A percentile compares a stretch with the other conserved stretches of the same genome.
These are phyloP conservation scores for Crax fasciolata DNA, from an alignment of 2,797 vertebrate genomes.

Conservation along the genomic window DNA sequence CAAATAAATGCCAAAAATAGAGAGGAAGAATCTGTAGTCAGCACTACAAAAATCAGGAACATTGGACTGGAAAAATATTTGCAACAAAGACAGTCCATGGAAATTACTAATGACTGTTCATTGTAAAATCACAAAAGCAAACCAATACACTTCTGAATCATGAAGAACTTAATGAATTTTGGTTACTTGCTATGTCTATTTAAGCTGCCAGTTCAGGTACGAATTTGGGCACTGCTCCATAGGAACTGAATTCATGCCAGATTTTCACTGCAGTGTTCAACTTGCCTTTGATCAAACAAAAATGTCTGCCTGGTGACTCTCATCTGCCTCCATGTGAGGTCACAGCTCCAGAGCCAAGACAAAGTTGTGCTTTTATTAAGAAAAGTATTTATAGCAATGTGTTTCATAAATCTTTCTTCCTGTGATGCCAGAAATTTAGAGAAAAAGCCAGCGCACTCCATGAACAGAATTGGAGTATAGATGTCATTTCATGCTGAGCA, in stretches of 20 bases:
- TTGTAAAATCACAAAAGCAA: not conserved
- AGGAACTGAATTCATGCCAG: conserved; percentile 6
- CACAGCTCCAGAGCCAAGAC: not conserved
- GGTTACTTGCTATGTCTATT: not conserved
- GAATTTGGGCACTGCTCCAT: not conserved
- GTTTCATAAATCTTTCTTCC: not conserved
- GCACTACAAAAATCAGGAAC: not conserved
- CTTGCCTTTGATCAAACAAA: conserved; percentile 12
- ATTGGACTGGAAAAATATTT: not conserved
- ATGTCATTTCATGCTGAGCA: not conserved
- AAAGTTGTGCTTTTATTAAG: not conserved
- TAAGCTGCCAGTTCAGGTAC: conserved; percentile 37
- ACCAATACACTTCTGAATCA: not conserved
- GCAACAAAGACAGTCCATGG: conserved; percentile 1
- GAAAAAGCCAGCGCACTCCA: not conserved
- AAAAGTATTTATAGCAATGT: not conserved
- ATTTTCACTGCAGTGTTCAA: not conserved
- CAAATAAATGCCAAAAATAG: conserved; percentile 34
- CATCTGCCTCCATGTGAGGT: not conserved
- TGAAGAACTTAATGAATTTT: not conserved
- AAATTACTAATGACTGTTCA: conserved; percentile 30
- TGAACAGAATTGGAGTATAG: not conserved
- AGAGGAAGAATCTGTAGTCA: conserved; percentile 42
- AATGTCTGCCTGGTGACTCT: not conserved
- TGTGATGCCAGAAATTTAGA: not conserved